Evolutionary conservation across 1,140 invertebrate species (phyloP).

Genomic region (Oreohelix idahoensis): DNA sequence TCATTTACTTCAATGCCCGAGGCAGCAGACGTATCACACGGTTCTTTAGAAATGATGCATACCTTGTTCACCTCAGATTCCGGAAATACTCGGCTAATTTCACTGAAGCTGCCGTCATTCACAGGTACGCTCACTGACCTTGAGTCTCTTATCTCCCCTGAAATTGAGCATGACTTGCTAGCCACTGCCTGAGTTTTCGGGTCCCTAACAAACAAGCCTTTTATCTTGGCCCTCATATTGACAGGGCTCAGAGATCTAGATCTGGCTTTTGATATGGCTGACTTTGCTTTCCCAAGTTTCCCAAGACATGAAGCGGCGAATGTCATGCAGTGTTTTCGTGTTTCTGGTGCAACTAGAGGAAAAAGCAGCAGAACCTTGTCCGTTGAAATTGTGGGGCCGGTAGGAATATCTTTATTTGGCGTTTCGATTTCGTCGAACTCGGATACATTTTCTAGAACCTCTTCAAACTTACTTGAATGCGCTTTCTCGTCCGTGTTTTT

Average conservation of each 20-base stretch:
- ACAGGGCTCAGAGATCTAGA: constrained; percentile 2
- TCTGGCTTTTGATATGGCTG: not conserved
- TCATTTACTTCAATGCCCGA: not conserved
- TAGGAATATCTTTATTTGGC: not conserved
- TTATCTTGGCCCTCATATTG: not conserved
- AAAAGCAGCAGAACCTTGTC: not conserved
- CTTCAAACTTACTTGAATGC: not conserved
- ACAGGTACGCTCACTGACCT: not conserved
- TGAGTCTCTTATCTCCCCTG: not conserved
- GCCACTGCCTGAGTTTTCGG: not conserved
- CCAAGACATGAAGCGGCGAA: not conserved
- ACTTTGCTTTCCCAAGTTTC: not conserved
- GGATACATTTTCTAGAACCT: not conserved
- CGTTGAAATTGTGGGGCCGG: too few species aligned
- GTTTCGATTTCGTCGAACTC: not conserved
- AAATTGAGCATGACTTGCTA: not conserved
- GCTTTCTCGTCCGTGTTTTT: not conserved
- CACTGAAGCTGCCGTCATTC: not conserved
- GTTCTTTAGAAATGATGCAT: not conserved
- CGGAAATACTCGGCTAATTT: not conserved
- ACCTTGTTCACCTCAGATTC: not conserved
- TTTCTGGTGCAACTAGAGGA: not conserved
- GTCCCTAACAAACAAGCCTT: not conserved
- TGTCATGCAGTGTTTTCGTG: not conserved
- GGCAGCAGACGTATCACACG: not conserved